Conservation (phyloP, 2,888 invertebrate genomes). For the Lissocephala sabroskyi region DNA sequence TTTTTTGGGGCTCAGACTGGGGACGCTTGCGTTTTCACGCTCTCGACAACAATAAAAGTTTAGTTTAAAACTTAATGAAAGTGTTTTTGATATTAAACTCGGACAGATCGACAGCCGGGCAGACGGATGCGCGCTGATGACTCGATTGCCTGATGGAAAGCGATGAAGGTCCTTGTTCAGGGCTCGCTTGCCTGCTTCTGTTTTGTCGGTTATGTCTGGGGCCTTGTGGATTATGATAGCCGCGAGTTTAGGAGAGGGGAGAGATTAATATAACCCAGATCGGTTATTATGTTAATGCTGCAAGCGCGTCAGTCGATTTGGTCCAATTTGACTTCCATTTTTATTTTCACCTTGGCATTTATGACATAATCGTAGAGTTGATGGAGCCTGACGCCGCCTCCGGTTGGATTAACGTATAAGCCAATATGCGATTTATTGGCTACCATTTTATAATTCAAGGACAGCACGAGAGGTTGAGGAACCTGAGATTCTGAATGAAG, state of each 20-base stretch:
- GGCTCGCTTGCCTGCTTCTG: background rate
- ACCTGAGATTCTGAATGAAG: no score
- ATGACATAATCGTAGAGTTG: slow-evolving; percentile 48
- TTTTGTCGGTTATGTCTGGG: background rate
- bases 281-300: background rate
- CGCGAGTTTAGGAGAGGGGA: no score
- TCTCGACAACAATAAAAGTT: slow-evolving; percentile 57
- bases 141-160: slow-evolving; percentile 42
- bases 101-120: no score
- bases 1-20: slow-evolving; percentile 39
- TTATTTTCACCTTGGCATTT: slow-evolving; percentile 52
- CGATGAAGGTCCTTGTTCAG: background rate
- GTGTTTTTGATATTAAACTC: slow-evolving; percentile 38
- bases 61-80: slow-evolving; percentile 61
- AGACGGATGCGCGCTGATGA: no score
- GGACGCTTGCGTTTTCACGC: background rate
- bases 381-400: no score
- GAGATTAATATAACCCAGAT: background rate
- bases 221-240: no score
- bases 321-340: slow-evolving; percentile 21
- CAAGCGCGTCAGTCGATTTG: slow-evolving; percentile 19
- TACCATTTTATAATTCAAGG: no score
- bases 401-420: no score
- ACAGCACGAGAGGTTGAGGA: no score
- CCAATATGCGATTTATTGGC: no score